These are phyloP conservation scores for Antheraea assamensis DNA, from an alignment of 2,888 invertebrate species.

Conservation along the genomic window DNA sequence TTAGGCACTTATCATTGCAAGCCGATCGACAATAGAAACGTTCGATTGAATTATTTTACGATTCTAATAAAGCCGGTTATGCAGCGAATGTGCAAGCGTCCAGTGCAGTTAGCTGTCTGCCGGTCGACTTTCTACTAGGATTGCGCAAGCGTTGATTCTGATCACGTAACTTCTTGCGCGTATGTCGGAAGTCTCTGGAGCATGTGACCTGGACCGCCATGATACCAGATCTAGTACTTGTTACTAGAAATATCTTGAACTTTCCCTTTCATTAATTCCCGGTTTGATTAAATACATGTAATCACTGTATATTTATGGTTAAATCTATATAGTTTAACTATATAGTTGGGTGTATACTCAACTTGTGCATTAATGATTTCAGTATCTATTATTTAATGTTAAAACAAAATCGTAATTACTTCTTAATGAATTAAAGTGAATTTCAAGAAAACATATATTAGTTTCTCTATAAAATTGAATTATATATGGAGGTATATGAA, in stretches of 20 bases:
- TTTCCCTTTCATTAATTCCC: slow-evolving; percentile 18
- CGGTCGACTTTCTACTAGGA: slow-evolving; percentile 73
- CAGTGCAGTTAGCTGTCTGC: slow-evolving; percentile 69
- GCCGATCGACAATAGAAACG: slow-evolving; percentile 46
- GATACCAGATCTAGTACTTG: slow-evolving; percentile 52
- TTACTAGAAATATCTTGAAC: slow-evolving; percentile 27
- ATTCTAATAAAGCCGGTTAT: slow-evolving; percentile 64
- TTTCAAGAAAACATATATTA: neutral
- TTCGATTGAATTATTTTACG: slow-evolving; percentile 56
- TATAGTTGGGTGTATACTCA: too few relatives aligned
- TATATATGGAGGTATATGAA: neutral
- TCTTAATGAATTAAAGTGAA: neutral
- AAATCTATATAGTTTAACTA: neutral
- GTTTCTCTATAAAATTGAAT: neutral
- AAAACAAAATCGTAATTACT: neutral
- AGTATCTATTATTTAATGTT: too few relatives aligned
- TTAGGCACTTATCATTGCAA: slow-evolving; percentile 23
- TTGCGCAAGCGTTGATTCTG: slow-evolving; percentile 77
- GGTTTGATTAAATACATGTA: neutral
- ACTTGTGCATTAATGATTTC: too few relatives aligned
- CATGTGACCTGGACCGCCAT: slow-evolving; percentile 64
- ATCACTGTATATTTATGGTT: neutral
- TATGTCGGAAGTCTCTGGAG: slow-evolving; percentile 77
- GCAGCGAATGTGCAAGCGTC: slow-evolving; percentile 62
- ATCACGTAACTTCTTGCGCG: slow-evolving; percentile 78